Evolutionary conservation across 2,888 invertebrate genomes (phyloP), one percentile per base, ranked within the genome.

Genomic region (Diplolepis rosae): DNA sequence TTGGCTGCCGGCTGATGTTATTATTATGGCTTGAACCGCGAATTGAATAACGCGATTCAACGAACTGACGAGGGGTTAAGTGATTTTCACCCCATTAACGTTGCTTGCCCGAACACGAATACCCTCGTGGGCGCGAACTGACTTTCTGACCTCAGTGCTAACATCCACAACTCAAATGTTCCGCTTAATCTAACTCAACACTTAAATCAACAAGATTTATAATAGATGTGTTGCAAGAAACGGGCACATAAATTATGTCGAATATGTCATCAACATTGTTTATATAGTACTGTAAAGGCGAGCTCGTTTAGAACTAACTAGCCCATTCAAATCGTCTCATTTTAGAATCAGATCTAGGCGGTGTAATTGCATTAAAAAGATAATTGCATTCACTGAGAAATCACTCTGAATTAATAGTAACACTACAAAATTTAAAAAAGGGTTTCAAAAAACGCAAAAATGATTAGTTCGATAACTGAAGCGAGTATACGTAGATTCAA

Each of bases 21-120:
- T 85, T 86, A 85, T 85, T 85, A 84, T 84, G 80, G 80, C 75
- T 82, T 78, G 77, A 79, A 79, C 79, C 79, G 79, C 80, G 80
- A 83, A 85, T 85, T 84, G 83, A 85, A 85, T 84, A 84, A 81
- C 81, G 82, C 79, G 74, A 77, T 79, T 77, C 81, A 73, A 79
- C 69, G 75, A 75, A 78, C 78, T 81, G 82, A 84, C 79, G 79
- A 79, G 76, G 82, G 82, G 80, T 82, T 82, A 83, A 84, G 83
- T 83, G 84, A 83, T 84, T 84, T 80, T 83, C 82, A 79, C 78
- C 80, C 84, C 79, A 83, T 82, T 82, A 83, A 77, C 78, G 79
- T 50, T 30, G 32, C 35, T 54, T 39, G 52, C 27, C 54, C 42
- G 51, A 39, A 35, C 52, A 39, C 39, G 52, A 42, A 52, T 42